Base-by-base conservation (phyloP, 92 coral and sea anemone genomes). In the Ricordea florida region DNA sequence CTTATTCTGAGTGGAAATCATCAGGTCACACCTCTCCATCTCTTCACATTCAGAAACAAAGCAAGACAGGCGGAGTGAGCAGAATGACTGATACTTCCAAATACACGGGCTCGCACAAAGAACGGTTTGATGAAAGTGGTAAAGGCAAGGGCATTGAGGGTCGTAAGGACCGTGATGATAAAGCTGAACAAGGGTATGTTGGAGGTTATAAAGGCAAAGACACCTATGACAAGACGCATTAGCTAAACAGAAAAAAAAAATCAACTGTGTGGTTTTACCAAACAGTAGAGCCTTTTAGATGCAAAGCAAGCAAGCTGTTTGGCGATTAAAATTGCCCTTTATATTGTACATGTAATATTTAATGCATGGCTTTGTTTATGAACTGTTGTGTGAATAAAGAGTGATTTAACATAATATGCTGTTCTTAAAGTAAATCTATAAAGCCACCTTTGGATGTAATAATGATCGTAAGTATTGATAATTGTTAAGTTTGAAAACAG, bases 31-130 rank as follows among this genome's bases (percentile, higher is more conserved):
- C 1, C 16, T 40, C 18, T 20, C n/a, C 13, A 56, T 33, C 48
- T 5, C 5, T 36, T 31, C 28, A 7, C 40, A 48, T 50, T 37
- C 82, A 94, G 98, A 94, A 94, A 94, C 78, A 81, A 48, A 76
- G 73, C 22, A 94, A 91, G 64, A 76, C 92, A 10, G 98, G 98
- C 2, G 98, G 84, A 1, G 98, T 94, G 8, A 97, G 88, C 64
- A 85, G 98, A 23, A 78, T 94, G 40, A 94, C 98, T 24, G 98
- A 94, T 51, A 82, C 98, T 26, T 85, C 92, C 57, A 81, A 88
- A 57, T 94, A 94, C 76, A 94, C 98, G 45, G 98, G 98, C 21
- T 88, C 97, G 9, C 98, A 94, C 78, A 94, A 94, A 77, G 98
- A 94, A 48, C 85, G 98, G 40, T 94, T 94, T 80, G 98, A 94